Evolutionary conservation across 2,797 vertebrate species (phyloP).

Genomic region (Naso thynnoides): DNA sequence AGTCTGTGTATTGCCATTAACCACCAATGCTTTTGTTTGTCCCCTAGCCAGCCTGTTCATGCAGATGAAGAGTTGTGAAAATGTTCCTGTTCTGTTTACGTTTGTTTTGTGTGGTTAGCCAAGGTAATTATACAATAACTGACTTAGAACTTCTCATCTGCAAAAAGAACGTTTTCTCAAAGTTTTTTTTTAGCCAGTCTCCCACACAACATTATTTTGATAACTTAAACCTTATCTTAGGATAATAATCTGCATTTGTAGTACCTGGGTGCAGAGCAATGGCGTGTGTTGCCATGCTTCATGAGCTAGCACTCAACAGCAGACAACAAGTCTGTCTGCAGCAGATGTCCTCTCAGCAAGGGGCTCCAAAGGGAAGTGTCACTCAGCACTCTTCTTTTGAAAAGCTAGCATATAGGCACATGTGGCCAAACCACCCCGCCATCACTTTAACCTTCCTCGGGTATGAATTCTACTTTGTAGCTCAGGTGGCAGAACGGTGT

Average conservation of each 20-base stretch:
- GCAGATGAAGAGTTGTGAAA: slow-evolving; percentile 13
- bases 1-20: slow-evolving; percentile 61
- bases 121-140: slow-evolving; percentile 20
- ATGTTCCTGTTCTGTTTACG: slow-evolving; percentile 49
- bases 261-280: slow-evolving; percentile 26
- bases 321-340: slow-evolving; percentile 60
- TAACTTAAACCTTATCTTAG: neutral
- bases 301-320: slow-evolving; percentile 18
- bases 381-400: slow-evolving; percentile 32
- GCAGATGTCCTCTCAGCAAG: slow-evolving; percentile 65
- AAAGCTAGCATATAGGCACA: slow-evolving; percentile 24
- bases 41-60: slow-evolving; percentile 31
- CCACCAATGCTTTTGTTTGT: slow-evolving; percentile 71
- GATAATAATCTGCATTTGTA: slow-evolving; percentile 20
- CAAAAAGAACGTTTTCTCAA: neutral
- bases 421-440: slow-evolving; percentile 11
- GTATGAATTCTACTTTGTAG: slow-evolving; percentile 34
- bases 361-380: slow-evolving; percentile 28
- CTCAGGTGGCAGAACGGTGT: slow-evolving; percentile 11
- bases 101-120: slow-evolving; percentile 52
- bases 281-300: slow-evolving; percentile 2
- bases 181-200: neutral
- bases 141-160: neutral
- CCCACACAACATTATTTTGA: neutral
- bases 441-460: slow-evolving; percentile 15